A percentile compares a stretch with the other conserved stretches of the same genome.
phyloP scores from a whole-genome alignment of 2,797 vertebrate genomes.

The Molothrus ater region DNA sequence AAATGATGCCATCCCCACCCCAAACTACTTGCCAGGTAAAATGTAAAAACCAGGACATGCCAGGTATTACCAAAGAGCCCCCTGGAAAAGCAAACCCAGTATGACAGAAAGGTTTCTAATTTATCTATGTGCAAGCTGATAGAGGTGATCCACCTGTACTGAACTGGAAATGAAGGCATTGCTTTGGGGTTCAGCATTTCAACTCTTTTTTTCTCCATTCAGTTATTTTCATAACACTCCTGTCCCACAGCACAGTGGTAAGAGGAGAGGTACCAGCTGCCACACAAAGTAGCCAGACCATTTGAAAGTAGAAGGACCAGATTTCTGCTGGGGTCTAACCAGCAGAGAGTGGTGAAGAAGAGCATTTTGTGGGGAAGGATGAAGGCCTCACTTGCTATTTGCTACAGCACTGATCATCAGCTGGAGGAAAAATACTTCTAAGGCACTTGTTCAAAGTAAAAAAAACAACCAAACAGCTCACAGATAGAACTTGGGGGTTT shows the following conservation, averaged over 20 bases:
- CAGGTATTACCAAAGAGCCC: neutral
- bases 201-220: neutral
- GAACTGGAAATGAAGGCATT: neutral
- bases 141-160: neutral
- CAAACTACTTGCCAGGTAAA: neutral
- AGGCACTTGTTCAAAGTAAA: slow-evolving; percentile 95
- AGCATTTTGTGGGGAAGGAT: slow-evolving; percentile 25
- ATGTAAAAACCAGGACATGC: neutral
- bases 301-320: slow-evolving; percentile 46
- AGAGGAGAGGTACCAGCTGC: slow-evolving; percentile 5
- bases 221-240: neutral
- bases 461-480: slow-evolving; percentile 45
- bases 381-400: slow-evolving; percentile 67
- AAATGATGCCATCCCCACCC: neutral
- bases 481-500: slow-evolving; percentile 35
- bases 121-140: neutral
- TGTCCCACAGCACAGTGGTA: neutral
- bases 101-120: neutral
- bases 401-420: slow-evolving; percentile 67
- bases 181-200: neutral
- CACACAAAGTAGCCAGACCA: slow-evolving; percentile 44
- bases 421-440: slow-evolving; percentile 76
- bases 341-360: slow-evolving; percentile 16
- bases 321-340: neutral
- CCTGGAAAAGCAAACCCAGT: neutral